phyloP scores from a whole-genome alignment of 2,888 invertebrate species.

The Callosobruchus maculatus region DNA sequence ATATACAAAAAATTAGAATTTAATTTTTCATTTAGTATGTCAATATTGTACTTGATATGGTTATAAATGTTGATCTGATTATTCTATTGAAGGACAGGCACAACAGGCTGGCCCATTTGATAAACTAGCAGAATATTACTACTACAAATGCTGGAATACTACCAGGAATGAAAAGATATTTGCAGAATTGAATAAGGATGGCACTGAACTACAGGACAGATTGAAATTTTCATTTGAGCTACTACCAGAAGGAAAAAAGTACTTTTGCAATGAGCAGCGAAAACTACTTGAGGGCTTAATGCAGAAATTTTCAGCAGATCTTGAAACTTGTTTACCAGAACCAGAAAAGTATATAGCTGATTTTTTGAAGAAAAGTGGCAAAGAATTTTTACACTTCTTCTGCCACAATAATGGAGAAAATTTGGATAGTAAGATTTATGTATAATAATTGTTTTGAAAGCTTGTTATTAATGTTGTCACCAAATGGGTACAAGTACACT shows the following conservation, averaged over 20 bases:
- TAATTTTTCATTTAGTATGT: neutral
- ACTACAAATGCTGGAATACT: neutral
- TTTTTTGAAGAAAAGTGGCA: conserved; percentile 17
- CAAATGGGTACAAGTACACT: too few relatives aligned
- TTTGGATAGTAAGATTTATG: conserved; percentile 17
- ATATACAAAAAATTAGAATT: neutral
- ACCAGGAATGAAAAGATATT: neutral
- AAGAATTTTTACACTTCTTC: conserved; percentile 24
- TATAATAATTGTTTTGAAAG: too few relatives aligned
- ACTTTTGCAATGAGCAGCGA: neutral
- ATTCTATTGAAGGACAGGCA: neutral
- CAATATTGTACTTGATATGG: too few relatives aligned
- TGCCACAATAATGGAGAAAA: conserved; percentile 23
- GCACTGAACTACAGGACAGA: neutral
- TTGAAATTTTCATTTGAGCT: neutral
- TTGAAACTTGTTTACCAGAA: conserved; percentile 17
- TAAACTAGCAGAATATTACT: neutral
- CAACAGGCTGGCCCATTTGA: neutral
- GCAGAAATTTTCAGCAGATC: conserved; percentile 12
- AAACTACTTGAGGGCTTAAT: conserved; percentile 11
- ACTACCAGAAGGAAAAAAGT: neutral
- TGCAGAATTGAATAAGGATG: neutral
- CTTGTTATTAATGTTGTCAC: too few relatives aligned
- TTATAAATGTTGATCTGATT: neutral
- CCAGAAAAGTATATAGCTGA: conserved; percentile 22